These are phyloP conservation scores for Heteractis magnifica DNA, from an alignment of 92 coral and sea anemone species.

Conservation along the genomic window DNA sequence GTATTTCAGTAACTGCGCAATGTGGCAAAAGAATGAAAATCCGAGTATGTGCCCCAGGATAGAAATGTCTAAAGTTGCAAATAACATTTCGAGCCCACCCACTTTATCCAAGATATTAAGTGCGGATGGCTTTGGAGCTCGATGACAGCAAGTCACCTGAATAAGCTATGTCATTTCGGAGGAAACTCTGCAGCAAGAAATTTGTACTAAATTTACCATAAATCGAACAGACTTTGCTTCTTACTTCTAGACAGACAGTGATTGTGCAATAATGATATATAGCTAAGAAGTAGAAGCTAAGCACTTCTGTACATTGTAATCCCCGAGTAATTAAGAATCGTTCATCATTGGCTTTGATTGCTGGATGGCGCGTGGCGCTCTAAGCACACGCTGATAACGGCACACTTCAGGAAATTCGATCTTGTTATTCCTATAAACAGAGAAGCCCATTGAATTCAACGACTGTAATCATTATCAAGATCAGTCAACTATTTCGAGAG, in stretches of 20 bases:
- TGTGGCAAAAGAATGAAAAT: slow-evolving; percentile 8
- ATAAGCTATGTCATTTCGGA: background rate
- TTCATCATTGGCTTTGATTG: background rate
- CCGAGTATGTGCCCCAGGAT: slow-evolving; percentile 20
- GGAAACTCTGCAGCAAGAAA: background rate
- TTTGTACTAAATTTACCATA: background rate
- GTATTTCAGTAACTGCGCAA: slow-evolving; percentile 16
- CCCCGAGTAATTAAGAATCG: slow-evolving; percentile 1
- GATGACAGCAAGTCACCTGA: slow-evolving; percentile 6
- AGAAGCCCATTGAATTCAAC: background rate
- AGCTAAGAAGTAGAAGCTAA: background rate
- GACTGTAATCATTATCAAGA: background rate
- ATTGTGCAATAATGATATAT: background rate
- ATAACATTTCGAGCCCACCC: slow-evolving; percentile 21
- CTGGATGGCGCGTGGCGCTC: slow-evolving; percentile 13
- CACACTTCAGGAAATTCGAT: slow-evolving; percentile 10
- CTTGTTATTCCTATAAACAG: slow-evolving; percentile 2
- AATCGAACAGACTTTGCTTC: background rate
- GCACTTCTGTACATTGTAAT: slow-evolving; percentile 14
- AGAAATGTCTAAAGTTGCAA: slow-evolving; percentile 14
- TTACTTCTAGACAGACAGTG: background rate
- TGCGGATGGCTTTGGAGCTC: background rate
- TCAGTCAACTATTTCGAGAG: background rate
- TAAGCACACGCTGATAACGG: slow-evolving; percentile 14
- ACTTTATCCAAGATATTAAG: slow-evolving; percentile 6